Percentiles rank a stretch among this genome's conserved stretches.
These are phyloP conservation scores for Manis javanica DNA, from an alignment of 2,797 vertebrate species.

Conservation along the genomic window DNA sequence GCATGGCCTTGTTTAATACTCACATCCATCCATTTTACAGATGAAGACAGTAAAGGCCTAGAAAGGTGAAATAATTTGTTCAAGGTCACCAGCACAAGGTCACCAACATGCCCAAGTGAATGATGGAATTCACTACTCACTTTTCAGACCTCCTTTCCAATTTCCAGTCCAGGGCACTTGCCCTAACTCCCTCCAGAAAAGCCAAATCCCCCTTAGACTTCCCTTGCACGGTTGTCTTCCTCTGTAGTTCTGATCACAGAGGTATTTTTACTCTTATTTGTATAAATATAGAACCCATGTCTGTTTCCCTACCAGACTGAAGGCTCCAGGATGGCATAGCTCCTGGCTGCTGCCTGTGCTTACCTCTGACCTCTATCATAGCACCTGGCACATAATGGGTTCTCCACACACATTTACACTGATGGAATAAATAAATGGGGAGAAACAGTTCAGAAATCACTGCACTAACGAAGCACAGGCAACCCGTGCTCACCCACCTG, in stretches of 20 bases:
- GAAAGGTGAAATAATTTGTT: not conserved
- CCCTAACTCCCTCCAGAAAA: not conserved
- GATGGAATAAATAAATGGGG: not conserved
- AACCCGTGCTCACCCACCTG: no score
- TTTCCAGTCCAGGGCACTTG: not conserved
- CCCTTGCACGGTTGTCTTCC: not conserved
- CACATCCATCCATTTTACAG: not conserved
- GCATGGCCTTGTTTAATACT: not conserved
- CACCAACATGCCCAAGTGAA: not conserved
- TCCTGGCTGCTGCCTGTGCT: not conserved
- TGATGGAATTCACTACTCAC: not conserved
- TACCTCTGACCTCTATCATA: not conserved
- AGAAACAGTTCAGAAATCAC: not conserved
- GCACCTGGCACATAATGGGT: not conserved
- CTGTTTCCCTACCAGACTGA: not conserved
- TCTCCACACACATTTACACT: not conserved
- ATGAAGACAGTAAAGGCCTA: not conserved
- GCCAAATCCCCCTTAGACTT: not conserved
- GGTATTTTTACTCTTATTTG: not conserved
- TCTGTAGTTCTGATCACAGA: not conserved
- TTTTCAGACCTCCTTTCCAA: not conserved
- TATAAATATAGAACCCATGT: not conserved
- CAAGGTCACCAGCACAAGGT: not conserved
- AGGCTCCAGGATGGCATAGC: not conserved
- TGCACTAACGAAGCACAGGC: not conserved